A percentile compares a stretch with the other conserved stretches of the same genome.
Conservation (phyloP, 2,797 vertebrate genomes). For the Clarias platycephalus region DNA sequence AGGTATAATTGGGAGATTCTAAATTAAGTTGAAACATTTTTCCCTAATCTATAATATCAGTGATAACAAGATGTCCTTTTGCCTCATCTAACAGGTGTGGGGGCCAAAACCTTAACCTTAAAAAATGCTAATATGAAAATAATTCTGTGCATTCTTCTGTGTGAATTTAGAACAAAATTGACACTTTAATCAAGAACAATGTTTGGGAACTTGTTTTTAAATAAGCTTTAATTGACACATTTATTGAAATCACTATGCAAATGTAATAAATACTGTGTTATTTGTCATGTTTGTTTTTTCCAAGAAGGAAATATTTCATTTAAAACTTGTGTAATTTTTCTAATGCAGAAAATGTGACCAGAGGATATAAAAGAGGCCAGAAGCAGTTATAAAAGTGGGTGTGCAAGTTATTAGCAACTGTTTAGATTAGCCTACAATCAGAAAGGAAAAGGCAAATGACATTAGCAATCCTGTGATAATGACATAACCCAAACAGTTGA, state of each 20-base stretch:
- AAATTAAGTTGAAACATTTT: background rate
- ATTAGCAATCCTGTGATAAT: slow-evolving; percentile 1
- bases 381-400: background rate
- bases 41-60: background rate
- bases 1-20: background rate
- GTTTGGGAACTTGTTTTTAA: background rate
- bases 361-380: background rate
- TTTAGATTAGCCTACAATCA: slow-evolving; percentile 4
- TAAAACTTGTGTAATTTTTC: background rate
- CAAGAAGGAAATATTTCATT: background rate
- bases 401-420: background rate
- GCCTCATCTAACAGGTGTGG: background rate
- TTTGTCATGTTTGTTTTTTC: background rate
- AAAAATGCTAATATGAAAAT: background rate
- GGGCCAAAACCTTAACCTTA: background rate
- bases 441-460: slow-evolving; percentile 16
- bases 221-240: background rate
- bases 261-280: background rate
- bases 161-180: background rate
- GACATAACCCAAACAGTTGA: slow-evolving; percentile 15
- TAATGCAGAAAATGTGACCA: background rate
- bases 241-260: background rate
- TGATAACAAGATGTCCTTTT: background rate
- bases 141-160: background rate
- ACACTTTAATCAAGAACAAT: background rate